Percentiles rank a stretch among this genome's conserved stretches.
phyloP scores from a whole-genome alignment of 2,113 vertebrate genomes.

The Oenanthe melanoleuca region DNA sequence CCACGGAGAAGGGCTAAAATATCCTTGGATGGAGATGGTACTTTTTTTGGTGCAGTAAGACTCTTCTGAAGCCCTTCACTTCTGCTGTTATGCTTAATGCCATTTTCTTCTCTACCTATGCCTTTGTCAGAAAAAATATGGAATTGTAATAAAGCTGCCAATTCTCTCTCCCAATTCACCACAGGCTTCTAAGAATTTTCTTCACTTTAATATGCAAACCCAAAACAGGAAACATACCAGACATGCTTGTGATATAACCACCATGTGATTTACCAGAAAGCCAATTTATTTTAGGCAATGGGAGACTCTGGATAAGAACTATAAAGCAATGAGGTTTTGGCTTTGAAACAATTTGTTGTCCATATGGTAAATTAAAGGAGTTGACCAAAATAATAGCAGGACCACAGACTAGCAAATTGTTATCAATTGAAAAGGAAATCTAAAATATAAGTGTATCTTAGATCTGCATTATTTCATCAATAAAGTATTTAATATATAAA shows the following conservation, averaged over 20 bases:
- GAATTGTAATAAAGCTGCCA: neutral
- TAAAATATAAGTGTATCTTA: neutral
- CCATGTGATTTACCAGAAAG: conserved; percentile 61
- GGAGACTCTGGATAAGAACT: neutral
- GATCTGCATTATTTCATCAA: neutral
- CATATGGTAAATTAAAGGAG: neutral
- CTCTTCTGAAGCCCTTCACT: conserved; percentile 78
- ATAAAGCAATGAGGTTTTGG: neutral
- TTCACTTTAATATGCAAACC: conserved; percentile 37
- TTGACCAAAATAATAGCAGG: neutral
- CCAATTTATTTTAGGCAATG: neutral
- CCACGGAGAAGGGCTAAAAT: conserved; percentile 85
- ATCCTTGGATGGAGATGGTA: conserved; percentile 88
- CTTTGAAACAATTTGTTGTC: neutral
- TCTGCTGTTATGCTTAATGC: neutral
- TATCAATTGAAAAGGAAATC: neutral
- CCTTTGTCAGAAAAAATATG: neutral
- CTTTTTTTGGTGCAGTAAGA: conserved; percentile 91
- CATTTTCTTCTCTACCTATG: neutral
- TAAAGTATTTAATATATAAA: neutral
- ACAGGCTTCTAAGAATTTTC: conserved; percentile 34
- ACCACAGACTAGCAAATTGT: neutral
- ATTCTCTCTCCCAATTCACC: neutral
- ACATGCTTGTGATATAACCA: neutral
- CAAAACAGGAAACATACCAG: conserved; percentile 70